Evolutionary conservation across 2,113 vertebrate species (phyloP).

Genomic region (Petrocephalus microphthalmus): DNA sequence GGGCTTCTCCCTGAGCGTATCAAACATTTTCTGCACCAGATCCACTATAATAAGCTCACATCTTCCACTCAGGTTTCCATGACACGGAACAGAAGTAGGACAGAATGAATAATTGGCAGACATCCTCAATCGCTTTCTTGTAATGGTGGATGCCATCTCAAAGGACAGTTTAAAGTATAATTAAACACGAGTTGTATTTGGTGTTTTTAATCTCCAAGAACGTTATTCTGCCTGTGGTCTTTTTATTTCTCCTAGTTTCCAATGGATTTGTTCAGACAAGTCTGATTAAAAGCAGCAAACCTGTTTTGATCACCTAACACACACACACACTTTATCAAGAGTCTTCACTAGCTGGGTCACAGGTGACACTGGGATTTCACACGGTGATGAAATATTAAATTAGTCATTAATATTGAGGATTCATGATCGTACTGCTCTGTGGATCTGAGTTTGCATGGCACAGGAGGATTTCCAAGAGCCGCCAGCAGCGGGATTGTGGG

Average conservation of each 20-base stretch:
- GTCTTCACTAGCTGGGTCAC: neutral
- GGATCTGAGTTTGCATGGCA: neutral
- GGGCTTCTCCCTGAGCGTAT: neutral
- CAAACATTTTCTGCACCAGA: neutral
- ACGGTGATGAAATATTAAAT: neutral
- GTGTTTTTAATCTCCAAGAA: constrained; percentile 6
- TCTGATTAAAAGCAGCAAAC: neutral
- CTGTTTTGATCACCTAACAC: neutral
- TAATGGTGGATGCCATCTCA: neutral
- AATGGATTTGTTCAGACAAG: neutral
- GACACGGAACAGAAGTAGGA: neutral
- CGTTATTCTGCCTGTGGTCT: neutral
- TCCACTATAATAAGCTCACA: neutral
- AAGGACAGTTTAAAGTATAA: neutral
- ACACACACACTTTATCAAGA: neutral
- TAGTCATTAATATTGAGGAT: neutral
- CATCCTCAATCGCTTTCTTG: neutral
- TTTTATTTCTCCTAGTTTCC: neutral
- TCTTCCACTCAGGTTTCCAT: neutral
- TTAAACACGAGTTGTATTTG: neutral
- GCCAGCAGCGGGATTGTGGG: neutral
- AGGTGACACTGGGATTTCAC: neutral
- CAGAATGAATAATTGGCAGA: neutral
- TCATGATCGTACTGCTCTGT: neutral
- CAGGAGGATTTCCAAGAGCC: neutral